These are phyloP conservation scores for Dreissena rostriformis DNA, from an alignment of 1,140 invertebrate species.

Conservation along the genomic window DNA sequence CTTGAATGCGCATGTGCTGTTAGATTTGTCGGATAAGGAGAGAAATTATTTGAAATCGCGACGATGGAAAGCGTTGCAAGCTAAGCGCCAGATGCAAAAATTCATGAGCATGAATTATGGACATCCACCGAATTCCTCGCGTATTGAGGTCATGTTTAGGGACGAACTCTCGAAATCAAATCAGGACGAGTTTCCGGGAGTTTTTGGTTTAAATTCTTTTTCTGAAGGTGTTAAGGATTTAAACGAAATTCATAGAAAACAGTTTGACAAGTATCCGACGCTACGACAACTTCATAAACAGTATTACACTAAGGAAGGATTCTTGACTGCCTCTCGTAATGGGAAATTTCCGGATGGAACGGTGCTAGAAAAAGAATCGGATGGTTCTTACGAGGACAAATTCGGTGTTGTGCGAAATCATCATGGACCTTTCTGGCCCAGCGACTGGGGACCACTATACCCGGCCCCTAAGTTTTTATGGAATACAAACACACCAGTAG, in stretches of 20 bases:
- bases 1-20: slow-evolving; percentile 70
- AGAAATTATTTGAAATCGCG: slow-evolving; percentile 63
- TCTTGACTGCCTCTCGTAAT: slow-evolving; percentile 68
- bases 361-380: slow-evolving; percentile 60
- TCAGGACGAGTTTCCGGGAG: slow-evolving; percentile 75
- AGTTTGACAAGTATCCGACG: slow-evolving; percentile 64
- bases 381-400: slow-evolving; percentile 76
- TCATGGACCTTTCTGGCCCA: slow-evolving; percentile 79
- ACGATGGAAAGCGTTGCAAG: slow-evolving; percentile 70
- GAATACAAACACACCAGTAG: slow-evolving; percentile 58
- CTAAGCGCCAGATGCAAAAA: slow-evolving; percentile 64
- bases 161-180: slow-evolving; percentile 73
- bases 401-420: slow-evolving; percentile 75
- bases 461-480: slow-evolving; percentile 73
- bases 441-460: slow-evolving; percentile 74
- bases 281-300: slow-evolving; percentile 68
- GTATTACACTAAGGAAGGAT: slow-evolving; percentile 77
- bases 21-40: slow-evolving; percentile 68
- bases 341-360: slow-evolving; percentile 74
- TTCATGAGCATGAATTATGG: slow-evolving; percentile 67
- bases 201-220: slow-evolving; percentile 72
- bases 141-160: slow-evolving; percentile 70
- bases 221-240: slow-evolving; percentile 73
- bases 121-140: slow-evolving; percentile 36
- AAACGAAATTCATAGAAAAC: slow-evolving; percentile 56